Percentiles rank a stretch among this genome's conserved stretches.
Conservation (phyloP, 37 sponge, comb jelly and placozoan species). For the Halichondria panicea region DNA sequence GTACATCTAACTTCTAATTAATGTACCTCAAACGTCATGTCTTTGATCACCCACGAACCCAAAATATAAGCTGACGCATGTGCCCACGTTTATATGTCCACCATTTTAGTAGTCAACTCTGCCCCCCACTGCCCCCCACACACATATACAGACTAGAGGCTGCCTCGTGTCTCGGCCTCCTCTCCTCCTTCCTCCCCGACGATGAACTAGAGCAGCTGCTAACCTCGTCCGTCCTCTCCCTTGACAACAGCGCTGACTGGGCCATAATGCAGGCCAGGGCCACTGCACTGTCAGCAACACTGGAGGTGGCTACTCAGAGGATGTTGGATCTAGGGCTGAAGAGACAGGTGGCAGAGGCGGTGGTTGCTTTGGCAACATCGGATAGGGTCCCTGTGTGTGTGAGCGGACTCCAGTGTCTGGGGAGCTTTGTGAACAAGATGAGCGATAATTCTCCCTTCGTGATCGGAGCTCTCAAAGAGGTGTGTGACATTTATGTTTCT, state of each 20-base stretch:
- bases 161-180: slow-evolving; percentile 31
- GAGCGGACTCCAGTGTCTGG: slow-evolving; percentile 45
- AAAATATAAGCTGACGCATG: too few relatives aligned
- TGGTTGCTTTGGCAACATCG: slow-evolving; percentile 31
- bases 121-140: too few relatives aligned
- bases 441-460: neutral
- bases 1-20: too few relatives aligned
- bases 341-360: slow-evolving; percentile 21
- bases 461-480: slow-evolving; percentile 26
- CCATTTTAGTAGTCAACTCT: too few relatives aligned
- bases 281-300: slow-evolving; percentile 30
- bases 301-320: slow-evolving; percentile 20
- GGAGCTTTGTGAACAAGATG: slow-evolving; percentile 36
- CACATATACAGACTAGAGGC: slow-evolving; percentile 22
- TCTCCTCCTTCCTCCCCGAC: slow-evolving; percentile 42
- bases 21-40: too few relatives aligned
- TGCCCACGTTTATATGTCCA: too few relatives aligned
- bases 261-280: slow-evolving; percentile 59
- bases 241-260: slow-evolving; percentile 47
- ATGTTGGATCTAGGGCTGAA: slow-evolving; percentile 22
- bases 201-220: slow-evolving; percentile 10
- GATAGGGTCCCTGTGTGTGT: slow-evolving; percentile 69
- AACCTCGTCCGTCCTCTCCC: slow-evolving; percentile 15
- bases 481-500: too few relatives aligned
- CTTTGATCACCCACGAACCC: too few relatives aligned